phyloP scores from a whole-genome alignment of 2,113 vertebrate genomes.

The Caranx melampygus region DNA sequence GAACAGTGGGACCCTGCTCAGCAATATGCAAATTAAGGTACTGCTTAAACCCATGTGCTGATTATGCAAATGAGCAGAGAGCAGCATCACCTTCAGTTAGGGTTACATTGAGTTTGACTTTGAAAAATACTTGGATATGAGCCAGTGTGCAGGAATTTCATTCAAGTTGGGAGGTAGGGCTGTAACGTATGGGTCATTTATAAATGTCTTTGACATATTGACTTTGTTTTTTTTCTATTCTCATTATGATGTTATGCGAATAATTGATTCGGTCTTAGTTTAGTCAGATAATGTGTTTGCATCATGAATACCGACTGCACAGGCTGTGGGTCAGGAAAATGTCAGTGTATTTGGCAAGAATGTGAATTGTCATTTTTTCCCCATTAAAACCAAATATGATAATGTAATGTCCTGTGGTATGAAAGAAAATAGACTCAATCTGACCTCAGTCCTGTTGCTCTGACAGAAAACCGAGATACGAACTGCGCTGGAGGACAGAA shows the following conservation, averaged over 20 bases:
- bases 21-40: too few species aligned
- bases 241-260: neutral
- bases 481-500: neutral
- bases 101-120: too few species aligned
- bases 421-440: neutral
- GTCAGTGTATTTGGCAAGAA: neutral
- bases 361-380: neutral
- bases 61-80: too few species aligned
- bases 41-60: too few species aligned
- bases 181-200: too few species aligned
- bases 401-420: neutral
- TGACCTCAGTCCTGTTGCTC: neutral
- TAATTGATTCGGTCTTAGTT: neutral
- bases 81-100: too few species aligned
- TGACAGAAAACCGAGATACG: conserved; percentile 73
- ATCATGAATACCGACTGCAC: neutral
- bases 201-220: too few species aligned
- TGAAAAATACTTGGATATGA: too few species aligned
- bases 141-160: too few species aligned
- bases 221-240: neutral
- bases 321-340: neutral
- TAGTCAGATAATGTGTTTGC: neutral
- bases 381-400: neutral
- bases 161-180: too few species aligned
- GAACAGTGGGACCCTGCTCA: too few species aligned